Percentiles rank a stretch among this genome's conserved stretches.
Evolutionary conservation across 2,888 invertebrate genomes (phyloP).

Genomic region (Cryptocephalus moraei): DNA sequence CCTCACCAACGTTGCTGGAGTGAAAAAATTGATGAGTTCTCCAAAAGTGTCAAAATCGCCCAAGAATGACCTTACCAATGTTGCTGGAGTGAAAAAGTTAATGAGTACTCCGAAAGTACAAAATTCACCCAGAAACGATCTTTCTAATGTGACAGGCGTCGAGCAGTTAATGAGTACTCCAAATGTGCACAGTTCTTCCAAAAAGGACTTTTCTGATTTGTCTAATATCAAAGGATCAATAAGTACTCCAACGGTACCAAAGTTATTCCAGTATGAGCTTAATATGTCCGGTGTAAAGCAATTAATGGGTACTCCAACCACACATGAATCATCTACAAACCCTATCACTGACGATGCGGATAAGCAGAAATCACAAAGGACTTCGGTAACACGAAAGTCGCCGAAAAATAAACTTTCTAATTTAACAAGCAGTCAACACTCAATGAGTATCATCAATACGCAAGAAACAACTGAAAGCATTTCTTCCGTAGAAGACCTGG

Average conservation of each 20-base stretch:
- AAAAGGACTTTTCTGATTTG: constrained; percentile 18
- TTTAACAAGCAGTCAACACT: no score
- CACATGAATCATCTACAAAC: constrained; percentile 12
- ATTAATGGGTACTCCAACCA: constrained; percentile 17
- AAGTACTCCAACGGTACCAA: constrained; percentile 5
- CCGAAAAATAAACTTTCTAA: no score
- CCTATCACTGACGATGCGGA: no score
- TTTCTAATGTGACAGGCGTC: constrained; percentile 15
- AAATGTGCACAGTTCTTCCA: constrained; percentile 13
- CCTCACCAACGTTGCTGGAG: constrained; percentile 7
- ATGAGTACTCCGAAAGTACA: constrained; percentile 15
- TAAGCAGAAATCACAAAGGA: no score
- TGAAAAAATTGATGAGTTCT: constrained; percentile 10
- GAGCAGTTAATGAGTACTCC: constrained; percentile 21
- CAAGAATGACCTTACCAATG: constrained; percentile 17
- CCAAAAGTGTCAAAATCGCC: constrained; percentile 17
- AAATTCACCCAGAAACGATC: constrained; percentile 19
- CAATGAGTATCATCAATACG: no score
- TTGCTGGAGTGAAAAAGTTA: constrained; percentile 20
- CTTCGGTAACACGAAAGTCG: no score
- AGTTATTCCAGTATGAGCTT: constrained; percentile 14
- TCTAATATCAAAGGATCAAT: constrained; percentile 17
- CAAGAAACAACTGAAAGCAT: no score
- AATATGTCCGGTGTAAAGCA: constrained; percentile 16
- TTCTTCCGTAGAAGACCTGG: not conserved